Evolutionary conservation across 2,113 vertebrate species (phyloP).

Genomic region (Boulengeromyrus knoepffleri): DNA sequence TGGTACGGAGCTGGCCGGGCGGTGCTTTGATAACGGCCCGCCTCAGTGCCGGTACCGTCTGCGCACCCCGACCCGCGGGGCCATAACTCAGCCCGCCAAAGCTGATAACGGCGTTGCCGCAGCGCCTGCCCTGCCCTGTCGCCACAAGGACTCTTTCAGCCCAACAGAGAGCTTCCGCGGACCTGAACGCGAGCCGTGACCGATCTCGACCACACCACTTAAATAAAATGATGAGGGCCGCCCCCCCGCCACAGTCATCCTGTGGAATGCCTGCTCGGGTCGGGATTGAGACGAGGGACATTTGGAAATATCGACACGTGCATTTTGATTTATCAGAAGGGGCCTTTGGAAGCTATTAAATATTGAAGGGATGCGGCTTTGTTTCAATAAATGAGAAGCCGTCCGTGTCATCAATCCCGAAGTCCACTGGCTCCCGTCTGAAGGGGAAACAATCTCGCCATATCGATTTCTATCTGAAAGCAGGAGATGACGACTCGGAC

Average conservation of each 20-base stretch:
- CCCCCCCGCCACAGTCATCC: background rate
- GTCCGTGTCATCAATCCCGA: constrained; percentile 46
- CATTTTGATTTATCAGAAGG: constrained; percentile 44
- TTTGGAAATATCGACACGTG: constrained; percentile 29
- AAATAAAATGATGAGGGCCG: background rate
- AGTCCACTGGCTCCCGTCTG: constrained; percentile 39
- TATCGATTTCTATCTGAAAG: constrained; percentile 56
- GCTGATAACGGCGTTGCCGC: background rate
- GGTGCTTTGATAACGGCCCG: background rate
- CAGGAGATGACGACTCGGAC: constrained; percentile 30
- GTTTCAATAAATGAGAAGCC: constrained; percentile 47
- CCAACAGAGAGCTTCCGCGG: background rate
- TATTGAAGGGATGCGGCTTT: constrained; percentile 48
- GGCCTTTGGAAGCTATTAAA: constrained; percentile 41
- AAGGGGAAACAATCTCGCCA: constrained; percentile 42
- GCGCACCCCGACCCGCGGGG: background rate
- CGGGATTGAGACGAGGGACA: constrained; percentile 18
- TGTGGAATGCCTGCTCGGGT: background rate
- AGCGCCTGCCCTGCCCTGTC: background rate
- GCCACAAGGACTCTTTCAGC: background rate
- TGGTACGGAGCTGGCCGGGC: background rate
- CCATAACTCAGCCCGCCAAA: background rate
- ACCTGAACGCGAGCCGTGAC: background rate
- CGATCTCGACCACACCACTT: background rate
- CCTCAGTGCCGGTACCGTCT: background rate